Evolutionary conservation across 2,113 vertebrate species (phyloP).

Genomic region (Pygoscelis adeliae): DNA sequence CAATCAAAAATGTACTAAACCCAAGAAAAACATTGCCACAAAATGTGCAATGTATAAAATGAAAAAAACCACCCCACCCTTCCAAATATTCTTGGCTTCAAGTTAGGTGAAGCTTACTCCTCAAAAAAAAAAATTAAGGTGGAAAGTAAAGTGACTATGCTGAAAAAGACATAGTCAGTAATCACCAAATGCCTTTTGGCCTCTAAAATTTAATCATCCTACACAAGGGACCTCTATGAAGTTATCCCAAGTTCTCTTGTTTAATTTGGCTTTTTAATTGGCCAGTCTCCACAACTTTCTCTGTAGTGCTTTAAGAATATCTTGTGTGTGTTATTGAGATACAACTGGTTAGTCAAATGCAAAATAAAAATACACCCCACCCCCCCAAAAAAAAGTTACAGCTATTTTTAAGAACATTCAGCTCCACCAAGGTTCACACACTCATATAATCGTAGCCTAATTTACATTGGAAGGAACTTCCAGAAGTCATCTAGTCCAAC

Average conservation of each 20-base stretch:
- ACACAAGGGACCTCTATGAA: conserved; percentile 37
- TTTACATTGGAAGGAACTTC: neutral
- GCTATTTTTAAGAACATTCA: conserved; percentile 20
- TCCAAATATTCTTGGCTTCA: conserved; percentile 52
- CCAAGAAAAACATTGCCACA: conserved; percentile 59
- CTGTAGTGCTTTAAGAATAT: neutral
- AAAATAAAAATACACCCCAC: neutral
- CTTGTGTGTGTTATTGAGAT: neutral
- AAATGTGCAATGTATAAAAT: conserved; percentile 46
- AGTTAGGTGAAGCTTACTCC: neutral
- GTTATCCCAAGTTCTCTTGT: conserved; percentile 27
- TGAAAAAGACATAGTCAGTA: conserved; percentile 13
- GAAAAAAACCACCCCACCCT: neutral
- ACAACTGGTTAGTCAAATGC: neutral
- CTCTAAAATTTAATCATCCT: conserved; percentile 7
- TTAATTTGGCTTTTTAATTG: conserved; percentile 56
- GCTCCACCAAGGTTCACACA: neutral
- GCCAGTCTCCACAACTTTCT: neutral
- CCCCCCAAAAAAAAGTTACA: neutral
- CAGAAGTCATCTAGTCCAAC: neutral
- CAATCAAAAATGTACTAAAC: conserved; percentile 45
- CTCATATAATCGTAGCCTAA: neutral
- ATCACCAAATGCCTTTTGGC: neutral
- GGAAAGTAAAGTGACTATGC: conserved; percentile 11
- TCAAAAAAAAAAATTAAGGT: neutral